A percentile compares a stretch with the other conserved stretches of the same genome.
phyloP scores from a whole-genome alignment of 1,140 invertebrate genomes.

The Radopholus similis region DNA sequence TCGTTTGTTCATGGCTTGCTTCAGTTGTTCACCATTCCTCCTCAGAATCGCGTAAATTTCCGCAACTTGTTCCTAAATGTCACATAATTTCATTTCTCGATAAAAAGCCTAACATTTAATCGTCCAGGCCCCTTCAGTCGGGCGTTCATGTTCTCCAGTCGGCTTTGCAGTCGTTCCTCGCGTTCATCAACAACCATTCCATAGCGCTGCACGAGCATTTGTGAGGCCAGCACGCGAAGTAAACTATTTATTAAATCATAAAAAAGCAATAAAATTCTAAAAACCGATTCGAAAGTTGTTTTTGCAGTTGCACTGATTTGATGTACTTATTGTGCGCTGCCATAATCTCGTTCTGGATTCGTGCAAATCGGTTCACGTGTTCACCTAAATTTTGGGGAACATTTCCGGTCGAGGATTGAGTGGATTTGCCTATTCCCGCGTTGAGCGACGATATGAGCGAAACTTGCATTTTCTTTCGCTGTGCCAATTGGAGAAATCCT shows the following conservation, averaged over 20 bases:
- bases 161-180: constrained; percentile 24
- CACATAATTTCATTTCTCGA: background rate
- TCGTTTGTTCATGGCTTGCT: constrained; percentile 9
- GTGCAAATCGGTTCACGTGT: constrained; percentile 6
- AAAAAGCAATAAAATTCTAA: background rate
- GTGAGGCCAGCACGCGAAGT: constrained; percentile 22
- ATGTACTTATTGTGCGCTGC: constrained; percentile 20
- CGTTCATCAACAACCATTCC: constrained; percentile 28
- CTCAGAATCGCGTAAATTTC: constrained; percentile 16
- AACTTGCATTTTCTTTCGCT: constrained; percentile 34
- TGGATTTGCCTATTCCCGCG: constrained; percentile 13
- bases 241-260: constrained; percentile 11
- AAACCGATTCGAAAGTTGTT: constrained; percentile 26
- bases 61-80: constrained; percentile 15
- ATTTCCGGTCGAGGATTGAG: background rate
- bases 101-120: constrained; percentile 2
- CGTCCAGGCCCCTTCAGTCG: constrained; percentile 26
- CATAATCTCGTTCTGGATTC: background rate
- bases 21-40: constrained; percentile 16
- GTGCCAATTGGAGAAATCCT: constrained; percentile 23
- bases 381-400: background rate
- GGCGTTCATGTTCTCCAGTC: constrained; percentile 20
- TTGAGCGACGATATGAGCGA: constrained; percentile 12
- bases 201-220: constrained; percentile 25
- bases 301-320: constrained; percentile 19